Conservation (phyloP, 1,140 invertebrate genomes). For the Hormaphis cornu region DNA sequence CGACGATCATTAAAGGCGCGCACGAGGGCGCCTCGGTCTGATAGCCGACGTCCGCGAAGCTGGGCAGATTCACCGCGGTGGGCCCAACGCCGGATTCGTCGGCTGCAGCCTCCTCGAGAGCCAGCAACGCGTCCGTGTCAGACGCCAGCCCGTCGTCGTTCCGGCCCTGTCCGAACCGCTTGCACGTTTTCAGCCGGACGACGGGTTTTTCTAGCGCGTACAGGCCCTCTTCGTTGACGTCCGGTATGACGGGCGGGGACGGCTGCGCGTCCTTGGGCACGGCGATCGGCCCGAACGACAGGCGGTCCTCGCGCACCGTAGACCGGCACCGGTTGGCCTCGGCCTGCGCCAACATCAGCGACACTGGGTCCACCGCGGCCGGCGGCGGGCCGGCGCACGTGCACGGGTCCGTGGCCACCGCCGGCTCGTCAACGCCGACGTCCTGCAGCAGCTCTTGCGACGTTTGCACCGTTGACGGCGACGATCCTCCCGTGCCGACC, state of each 20-base stretch:
- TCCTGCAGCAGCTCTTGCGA: background rate
- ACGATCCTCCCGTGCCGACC: too few species aligned
- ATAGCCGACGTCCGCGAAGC: background rate
- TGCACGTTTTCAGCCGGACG: background rate
- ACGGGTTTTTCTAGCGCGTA: background rate
- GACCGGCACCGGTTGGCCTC: background rate
- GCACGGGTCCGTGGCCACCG: background rate
- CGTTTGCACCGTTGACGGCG: too few species aligned
- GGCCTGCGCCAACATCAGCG: background rate
- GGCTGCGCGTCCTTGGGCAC: background rate
- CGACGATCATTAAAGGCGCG: background rate
- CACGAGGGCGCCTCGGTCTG: background rate
- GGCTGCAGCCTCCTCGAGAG: background rate
- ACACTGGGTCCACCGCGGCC: background rate
- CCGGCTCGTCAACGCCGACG: background rate
- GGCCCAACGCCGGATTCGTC: background rate
- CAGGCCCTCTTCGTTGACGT: background rate
- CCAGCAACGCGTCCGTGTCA: background rate
- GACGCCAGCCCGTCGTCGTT: background rate
- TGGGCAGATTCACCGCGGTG: background rate
- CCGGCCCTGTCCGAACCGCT: background rate
- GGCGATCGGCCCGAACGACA: background rate
- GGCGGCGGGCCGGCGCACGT: background rate
- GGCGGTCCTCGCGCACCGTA: background rate
- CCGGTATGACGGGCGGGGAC: background rate